Evolutionary conservation across 2,113 vertebrate species (phyloP).

Genomic region (Hydrolagus affinis): DNA sequence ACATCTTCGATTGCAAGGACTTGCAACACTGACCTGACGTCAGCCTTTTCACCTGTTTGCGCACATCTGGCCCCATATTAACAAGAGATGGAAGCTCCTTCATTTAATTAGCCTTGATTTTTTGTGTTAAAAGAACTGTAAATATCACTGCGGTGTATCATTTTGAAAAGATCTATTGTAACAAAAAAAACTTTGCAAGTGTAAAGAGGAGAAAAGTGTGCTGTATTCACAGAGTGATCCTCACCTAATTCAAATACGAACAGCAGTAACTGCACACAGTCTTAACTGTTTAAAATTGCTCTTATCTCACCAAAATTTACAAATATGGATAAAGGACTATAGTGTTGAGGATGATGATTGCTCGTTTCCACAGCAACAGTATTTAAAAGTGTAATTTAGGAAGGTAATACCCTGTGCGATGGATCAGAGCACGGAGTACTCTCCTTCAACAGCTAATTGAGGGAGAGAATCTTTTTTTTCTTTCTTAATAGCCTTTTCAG

Average conservation of each 20-base stretch:
- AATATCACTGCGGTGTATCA: too few species aligned
- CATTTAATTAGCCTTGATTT: neutral
- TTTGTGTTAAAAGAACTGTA: too few species aligned
- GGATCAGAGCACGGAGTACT: conserved; percentile 11
- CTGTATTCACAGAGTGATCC: neutral
- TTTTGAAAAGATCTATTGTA: too few species aligned
- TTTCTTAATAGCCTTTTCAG: conserved; percentile 22
- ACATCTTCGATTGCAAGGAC: neutral
- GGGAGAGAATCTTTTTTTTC: conserved; percentile 8
- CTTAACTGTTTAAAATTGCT: conserved; percentile 19
- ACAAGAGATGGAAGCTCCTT: neutral
- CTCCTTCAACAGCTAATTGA: conserved; percentile 9
- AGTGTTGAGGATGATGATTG: neutral
- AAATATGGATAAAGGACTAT: conserved; percentile 4
- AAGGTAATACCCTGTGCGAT: neutral
- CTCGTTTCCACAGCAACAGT: conserved; percentile 18
- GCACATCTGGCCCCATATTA: neutral
- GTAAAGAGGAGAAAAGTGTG: neutral
- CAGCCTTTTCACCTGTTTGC: neutral
- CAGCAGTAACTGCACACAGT: neutral
- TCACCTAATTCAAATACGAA: neutral
- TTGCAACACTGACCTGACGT: neutral
- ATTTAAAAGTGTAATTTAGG: conserved; percentile 16
- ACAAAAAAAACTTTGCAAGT: neutral
- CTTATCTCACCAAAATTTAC: conserved; percentile 1